These are phyloP conservation scores for Acleris holmiana DNA, from an alignment of 2,888 invertebrate genomes.

Conservation along the genomic window DNA sequence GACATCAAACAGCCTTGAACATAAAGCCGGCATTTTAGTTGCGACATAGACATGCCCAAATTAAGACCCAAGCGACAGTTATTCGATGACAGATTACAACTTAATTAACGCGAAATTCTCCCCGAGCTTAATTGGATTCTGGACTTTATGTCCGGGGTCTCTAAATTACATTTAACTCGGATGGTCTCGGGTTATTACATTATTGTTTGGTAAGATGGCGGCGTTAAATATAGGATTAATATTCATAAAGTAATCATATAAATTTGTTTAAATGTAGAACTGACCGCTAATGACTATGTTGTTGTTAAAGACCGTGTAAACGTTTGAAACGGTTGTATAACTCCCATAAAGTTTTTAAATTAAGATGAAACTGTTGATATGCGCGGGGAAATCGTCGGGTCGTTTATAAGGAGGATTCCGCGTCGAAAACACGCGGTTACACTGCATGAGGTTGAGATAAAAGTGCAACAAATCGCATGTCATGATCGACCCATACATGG, in stretches of 20 bases:
- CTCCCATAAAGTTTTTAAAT: constrained; percentile 29
- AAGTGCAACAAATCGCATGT: constrained; percentile 75
- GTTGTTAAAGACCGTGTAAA: constrained; percentile 28
- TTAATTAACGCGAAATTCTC: constrained; percentile 36
- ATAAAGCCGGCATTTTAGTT: constrained; percentile 34
- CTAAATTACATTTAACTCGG: constrained; percentile 12
- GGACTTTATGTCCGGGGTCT: constrained; percentile 17
- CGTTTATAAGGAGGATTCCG: constrained; percentile 27
- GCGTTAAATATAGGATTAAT: constrained; percentile 36
- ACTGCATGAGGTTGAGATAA: constrained; percentile 52
- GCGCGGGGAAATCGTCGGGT: constrained; percentile 20
- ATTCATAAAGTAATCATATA: constrained; percentile 28
- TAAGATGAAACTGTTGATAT: constrained; percentile 31
- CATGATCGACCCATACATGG: constrained; percentile 69
- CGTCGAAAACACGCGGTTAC: constrained; percentile 43
- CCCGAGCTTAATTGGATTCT: constrained; percentile 18
- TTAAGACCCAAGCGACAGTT: constrained; percentile 34
- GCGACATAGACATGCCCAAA: constrained; percentile 30
- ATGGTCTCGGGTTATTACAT: constrained; percentile 18
- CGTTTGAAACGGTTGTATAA: constrained; percentile 30
- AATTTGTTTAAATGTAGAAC: constrained; percentile 22
- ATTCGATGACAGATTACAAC: constrained; percentile 38
- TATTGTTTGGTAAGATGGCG: constrained; percentile 34
- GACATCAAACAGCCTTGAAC: constrained; percentile 42
- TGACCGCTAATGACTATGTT: constrained; percentile 32